A percentile compares a stretch with the other conserved stretches of the same genome.
These are phyloP conservation scores for Melanerpes formicivorus DNA, from an alignment of 2,113 vertebrate species.

Conservation along the genomic window DNA sequence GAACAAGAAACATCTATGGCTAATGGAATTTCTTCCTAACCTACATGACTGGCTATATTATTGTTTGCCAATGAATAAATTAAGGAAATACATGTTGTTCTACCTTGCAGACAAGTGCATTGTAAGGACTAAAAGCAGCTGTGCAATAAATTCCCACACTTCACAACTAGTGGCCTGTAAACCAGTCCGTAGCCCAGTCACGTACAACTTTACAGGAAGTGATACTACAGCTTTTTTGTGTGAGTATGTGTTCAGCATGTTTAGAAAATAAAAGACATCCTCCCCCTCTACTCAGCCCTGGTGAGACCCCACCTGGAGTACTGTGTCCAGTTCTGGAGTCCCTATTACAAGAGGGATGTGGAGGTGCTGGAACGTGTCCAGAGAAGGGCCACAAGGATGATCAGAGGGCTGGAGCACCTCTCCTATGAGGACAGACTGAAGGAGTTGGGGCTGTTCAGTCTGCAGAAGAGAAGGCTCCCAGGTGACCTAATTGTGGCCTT, in stretches of 20 bases:
- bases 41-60: background rate
- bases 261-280: slow-evolving; percentile 47
- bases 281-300: too few species aligned
- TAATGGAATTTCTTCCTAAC: background rate
- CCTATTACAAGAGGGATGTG: too few species aligned
- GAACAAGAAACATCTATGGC: background rate
- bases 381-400: too few species aligned
- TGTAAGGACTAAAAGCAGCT: slow-evolving; percentile 30
- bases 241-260: slow-evolving; percentile 4
- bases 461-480: too few species aligned
- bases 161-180: slow-evolving; percentile 54
- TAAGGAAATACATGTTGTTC: background rate
- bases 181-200: background rate
- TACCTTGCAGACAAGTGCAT: slow-evolving; percentile 4
- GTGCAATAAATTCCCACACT: slow-evolving; percentile 23
- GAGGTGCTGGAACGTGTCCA: too few species aligned
- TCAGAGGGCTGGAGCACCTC: too few species aligned
- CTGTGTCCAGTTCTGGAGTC: too few species aligned
- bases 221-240: background rate
- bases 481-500: too few species aligned
- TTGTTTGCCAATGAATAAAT: slow-evolving; percentile 32
- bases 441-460: too few species aligned
- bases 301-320: too few species aligned
- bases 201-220: slow-evolving; percentile 51
- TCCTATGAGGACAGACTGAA: too few species aligned